Percentiles rank a stretch among this genome's conserved stretches.
Conservation (phyloP, 2,797 vertebrate species). For the Gadopsis bispinosus region DNA sequence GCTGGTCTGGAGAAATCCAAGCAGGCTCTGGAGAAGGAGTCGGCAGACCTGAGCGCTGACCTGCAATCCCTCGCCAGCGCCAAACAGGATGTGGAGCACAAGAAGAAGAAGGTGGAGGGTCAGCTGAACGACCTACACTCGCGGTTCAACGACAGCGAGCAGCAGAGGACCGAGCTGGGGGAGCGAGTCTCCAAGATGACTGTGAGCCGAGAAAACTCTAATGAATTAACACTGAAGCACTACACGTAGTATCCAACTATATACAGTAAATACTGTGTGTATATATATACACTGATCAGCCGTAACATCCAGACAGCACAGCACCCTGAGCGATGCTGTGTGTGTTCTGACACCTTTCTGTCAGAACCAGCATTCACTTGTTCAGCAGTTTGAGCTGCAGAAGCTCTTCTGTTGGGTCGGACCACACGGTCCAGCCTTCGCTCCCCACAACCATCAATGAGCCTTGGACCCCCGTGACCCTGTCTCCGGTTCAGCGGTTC, state of each 20-base stretch:
- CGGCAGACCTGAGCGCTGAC: conserved; percentile 87
- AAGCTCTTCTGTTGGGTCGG: no score
- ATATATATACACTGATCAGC: no score
- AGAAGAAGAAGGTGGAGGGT: conserved; percentile 94
- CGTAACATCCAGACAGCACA: no score
- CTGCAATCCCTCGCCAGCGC: conserved; percentile 87
- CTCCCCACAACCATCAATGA: no score
- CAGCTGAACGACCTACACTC: conserved; percentile 92
- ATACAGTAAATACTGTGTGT: neutral
- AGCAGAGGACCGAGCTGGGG: conserved; percentile 89
- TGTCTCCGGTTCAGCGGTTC: no score
- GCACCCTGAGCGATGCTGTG: no score
- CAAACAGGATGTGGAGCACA: conserved; percentile 95
- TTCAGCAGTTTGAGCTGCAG: no score
- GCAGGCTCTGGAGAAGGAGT: conserved; percentile 93
- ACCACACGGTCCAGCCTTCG: no score
- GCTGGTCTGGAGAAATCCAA: conserved; percentile 94
- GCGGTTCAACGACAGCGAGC: conserved; percentile 90
- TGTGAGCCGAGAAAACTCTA: conserved; percentile 73
- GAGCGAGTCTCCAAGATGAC: conserved; percentile 92
- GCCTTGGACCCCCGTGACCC: no score
- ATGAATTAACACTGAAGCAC: neutral
- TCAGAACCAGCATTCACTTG: no score
- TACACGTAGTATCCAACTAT: neutral
- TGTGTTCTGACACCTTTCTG: no score